Conservation (phyloP, 2,113 vertebrate genomes). For the Ameiurus melas region DNA sequence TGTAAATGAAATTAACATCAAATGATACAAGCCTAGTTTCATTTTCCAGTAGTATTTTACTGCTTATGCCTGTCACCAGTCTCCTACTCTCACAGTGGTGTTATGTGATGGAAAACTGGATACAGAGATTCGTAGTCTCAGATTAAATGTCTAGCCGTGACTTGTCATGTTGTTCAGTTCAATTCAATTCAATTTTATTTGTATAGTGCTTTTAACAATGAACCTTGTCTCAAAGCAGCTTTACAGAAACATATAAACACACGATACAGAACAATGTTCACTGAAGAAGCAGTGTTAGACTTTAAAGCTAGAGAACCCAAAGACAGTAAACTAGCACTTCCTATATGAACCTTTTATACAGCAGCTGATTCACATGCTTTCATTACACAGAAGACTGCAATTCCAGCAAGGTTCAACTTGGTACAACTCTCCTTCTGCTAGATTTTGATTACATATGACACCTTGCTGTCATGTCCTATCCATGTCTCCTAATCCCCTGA, state of each 20-base stretch:
- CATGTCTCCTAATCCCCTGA: conserved; percentile 24
- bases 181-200: too few relatives aligned
- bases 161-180: neutral
- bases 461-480: conserved; percentile 32
- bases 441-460: conserved; percentile 26
- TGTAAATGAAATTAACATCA: neutral
- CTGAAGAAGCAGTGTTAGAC: neutral
- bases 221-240: too few relatives aligned
- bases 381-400: conserved; percentile 28
- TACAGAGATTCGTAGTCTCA: neutral
- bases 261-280: too few relatives aligned
- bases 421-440: conserved; percentile 19
- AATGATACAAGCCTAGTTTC: neutral
- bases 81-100: neutral
- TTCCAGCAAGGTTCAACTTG: conserved; percentile 1
- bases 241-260: too few relatives aligned
- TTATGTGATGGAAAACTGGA: neutral
- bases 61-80: neutral
- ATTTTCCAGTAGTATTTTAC: neutral
- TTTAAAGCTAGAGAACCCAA: neutral
- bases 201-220: too few relatives aligned
- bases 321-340: neutral
- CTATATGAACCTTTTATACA: neutral
- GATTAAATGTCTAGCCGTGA: neutral
- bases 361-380: neutral